Evolutionary conservation across 2,888 invertebrate species (phyloP).

Genomic region (Lepidocyrtoides sp.): DNA sequence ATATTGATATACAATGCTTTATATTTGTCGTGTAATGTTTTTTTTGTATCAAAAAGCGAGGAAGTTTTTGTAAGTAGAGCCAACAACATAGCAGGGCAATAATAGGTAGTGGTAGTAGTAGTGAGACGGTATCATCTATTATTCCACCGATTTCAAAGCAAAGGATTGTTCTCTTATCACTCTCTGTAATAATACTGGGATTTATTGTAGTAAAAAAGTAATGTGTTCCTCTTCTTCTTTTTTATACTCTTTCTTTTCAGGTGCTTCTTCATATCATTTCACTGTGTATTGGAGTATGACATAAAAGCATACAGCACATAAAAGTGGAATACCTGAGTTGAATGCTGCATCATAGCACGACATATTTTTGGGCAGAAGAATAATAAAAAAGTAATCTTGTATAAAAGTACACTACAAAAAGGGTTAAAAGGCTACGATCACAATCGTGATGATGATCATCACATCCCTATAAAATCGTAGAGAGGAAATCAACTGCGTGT

Average conservation of each 20-base stretch:
- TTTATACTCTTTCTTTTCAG: neutral
- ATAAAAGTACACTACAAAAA: conserved; percentile 43
- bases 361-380: conserved; percentile 52
- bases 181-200: conserved; percentile 31
- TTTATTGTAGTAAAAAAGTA: conserved; percentile 54
- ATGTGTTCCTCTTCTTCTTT: no score
- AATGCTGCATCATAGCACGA: conserved; percentile 41
- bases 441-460: conserved; percentile 41
- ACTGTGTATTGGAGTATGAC: conserved; percentile 7
- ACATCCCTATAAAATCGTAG: no score
- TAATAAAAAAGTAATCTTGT: conserved; percentile 49
- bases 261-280: conserved; percentile 32
- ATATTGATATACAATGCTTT: neutral
- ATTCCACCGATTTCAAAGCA: conserved; percentile 61
- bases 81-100: conserved; percentile 55
- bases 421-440: conserved; percentile 52
- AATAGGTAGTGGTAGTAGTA: neutral
- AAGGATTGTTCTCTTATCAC: conserved; percentile 54
- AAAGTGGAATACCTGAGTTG: conserved; percentile 23
- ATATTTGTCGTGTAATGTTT: conserved; percentile 44
- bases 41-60: conserved; percentile 54
- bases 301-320: conserved; percentile 47
- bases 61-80: conserved; percentile 15
- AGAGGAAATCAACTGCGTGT: no score
- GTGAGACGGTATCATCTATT: conserved; percentile 30